Percentiles rank a stretch among this genome's conserved stretches.
phyloP scores from a whole-genome alignment of 2,113 vertebrate genomes.

The Xiphias gladius region DNA sequence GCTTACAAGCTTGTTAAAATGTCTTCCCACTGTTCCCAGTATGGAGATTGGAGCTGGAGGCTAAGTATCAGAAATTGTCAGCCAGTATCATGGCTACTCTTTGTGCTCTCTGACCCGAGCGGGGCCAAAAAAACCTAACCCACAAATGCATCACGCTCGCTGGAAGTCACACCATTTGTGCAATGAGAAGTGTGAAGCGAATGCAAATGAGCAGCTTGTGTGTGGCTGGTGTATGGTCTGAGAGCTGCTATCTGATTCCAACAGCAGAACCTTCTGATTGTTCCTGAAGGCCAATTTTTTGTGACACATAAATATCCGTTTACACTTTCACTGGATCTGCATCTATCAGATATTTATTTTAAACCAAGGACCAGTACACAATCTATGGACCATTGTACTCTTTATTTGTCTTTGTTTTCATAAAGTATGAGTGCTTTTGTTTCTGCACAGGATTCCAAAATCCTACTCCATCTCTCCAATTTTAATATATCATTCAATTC shows the following conservation, averaged over 20 bases:
- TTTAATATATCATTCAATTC: background rate
- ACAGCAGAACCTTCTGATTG: slow-evolving; percentile 56
- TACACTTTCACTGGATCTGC: slow-evolving; percentile 41
- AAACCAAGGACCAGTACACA: background rate
- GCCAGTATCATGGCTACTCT: slow-evolving; percentile 25
- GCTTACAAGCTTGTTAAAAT: slow-evolving; percentile 60
- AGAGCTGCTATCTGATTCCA: slow-evolving; percentile 60
- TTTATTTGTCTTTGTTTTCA: background rate
- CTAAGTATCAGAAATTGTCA: slow-evolving; percentile 48
- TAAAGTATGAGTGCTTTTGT: background rate
- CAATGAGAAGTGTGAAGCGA: slow-evolving; percentile 73
- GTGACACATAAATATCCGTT: slow-evolving; percentile 66
- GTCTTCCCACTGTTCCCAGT: slow-evolving; percentile 21
- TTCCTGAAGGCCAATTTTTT: slow-evolving; percentile 65
- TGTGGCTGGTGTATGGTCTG: slow-evolving; percentile 53
- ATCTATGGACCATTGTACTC: background rate
- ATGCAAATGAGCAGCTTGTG: slow-evolving; percentile 75
- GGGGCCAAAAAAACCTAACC: slow-evolving; percentile 41
- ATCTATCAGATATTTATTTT: slow-evolving; percentile 43
- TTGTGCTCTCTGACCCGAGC: slow-evolving; percentile 11
- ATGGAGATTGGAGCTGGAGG: slow-evolving; percentile 48
- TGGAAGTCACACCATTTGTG: slow-evolving; percentile 63
- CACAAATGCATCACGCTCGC: slow-evolving; percentile 45
- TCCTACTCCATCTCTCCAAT: background rate
- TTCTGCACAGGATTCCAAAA: background rate